Evolutionary conservation across 35 echinoderm and acorn worm species (phyloP), one percentile per base, ranked within the genome.

Genomic region (Hemicentrotus pulcherrimus): DNA sequence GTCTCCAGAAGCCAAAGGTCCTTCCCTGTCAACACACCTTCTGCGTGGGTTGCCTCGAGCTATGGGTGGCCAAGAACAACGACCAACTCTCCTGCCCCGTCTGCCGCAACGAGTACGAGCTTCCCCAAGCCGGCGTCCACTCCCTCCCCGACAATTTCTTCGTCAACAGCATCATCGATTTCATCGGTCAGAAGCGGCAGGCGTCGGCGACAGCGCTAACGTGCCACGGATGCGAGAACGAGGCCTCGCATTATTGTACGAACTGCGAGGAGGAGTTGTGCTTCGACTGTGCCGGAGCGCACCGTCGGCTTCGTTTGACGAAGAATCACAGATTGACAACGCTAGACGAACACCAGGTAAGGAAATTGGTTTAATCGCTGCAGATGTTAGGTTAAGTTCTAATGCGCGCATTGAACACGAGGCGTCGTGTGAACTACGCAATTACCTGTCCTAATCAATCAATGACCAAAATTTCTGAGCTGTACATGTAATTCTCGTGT

Each of bases 61-160:
- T 97, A 32, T 99, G 98, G 97, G 97, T 98, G 47, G 94, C 92
- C 48, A 96, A 97, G 91, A 96, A 98, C 59, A 92, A 95, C 16
- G 94, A 95, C 41, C 97, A 95, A 18, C 95, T 99, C 6, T 95
- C 96, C 15, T 99, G 98, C 86, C 98, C 98, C 16, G 96, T 99
- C 28, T 99, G 98, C 85, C 96, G 98, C 9, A 99, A 95, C 13
- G 96, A 99, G 87, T 97, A 99, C 86, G 61, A 95, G 22, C 91
- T 99, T 32, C 92, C 96, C 4, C 95, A 96, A 86, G 50, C 86
- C 6, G 98, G 98, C 9, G 96, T 99, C 0, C 48, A 88, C 4
- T 94, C 96, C n/a, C 95, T 99, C 11, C 97, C 98, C 10, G 98
- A 99, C 91, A 99, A 99, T 41, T 99, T 99, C 94, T 99, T 99